phyloP scores from a whole-genome alignment of 1,140 invertebrate species.

The Scaptomyza pallida region DNA sequence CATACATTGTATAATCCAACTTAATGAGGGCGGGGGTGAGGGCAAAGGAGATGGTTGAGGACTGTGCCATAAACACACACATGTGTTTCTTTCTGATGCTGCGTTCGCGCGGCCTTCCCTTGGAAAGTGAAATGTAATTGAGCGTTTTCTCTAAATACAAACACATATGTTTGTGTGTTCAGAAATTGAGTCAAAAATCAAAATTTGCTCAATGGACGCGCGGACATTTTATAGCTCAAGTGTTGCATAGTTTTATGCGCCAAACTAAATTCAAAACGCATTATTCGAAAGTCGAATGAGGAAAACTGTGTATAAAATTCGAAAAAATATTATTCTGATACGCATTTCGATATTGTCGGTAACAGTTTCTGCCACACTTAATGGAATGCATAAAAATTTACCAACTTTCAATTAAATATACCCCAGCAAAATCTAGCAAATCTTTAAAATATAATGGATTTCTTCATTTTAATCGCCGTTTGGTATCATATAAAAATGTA shows the following conservation, averaged over 20 bases:
- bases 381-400: no score
- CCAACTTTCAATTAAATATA: no score
- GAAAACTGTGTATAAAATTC: background rate
- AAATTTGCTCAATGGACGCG: conserved; percentile 29
- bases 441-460: no score
- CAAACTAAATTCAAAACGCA: conserved; percentile 9
- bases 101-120: conserved; percentile 62
- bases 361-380: no score
- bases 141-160: conserved; percentile 67
- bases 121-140: conserved; percentile 79
- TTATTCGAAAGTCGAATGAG: background rate
- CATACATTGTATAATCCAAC: conserved; percentile 64
- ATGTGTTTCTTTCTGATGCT: conserved; percentile 15
- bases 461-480: no score
- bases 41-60: conserved; percentile 7
- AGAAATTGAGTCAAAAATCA: conserved; percentile 52
- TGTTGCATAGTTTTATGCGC: conserved; percentile 71
- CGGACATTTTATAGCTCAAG: background rate
- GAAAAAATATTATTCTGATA: no score
- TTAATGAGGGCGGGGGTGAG: conserved; percentile 14
- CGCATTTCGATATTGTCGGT: no score
- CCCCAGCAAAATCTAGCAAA: no score
- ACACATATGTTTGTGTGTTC: conserved; percentile 22
- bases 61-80: conserved; percentile 4
- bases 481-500: conserved; percentile 9